Evolutionary conservation across 1,140 invertebrate species (phyloP), one percentile per base, ranked within the genome.

Genomic region (Aphelenchoides fujianensis): DNA sequence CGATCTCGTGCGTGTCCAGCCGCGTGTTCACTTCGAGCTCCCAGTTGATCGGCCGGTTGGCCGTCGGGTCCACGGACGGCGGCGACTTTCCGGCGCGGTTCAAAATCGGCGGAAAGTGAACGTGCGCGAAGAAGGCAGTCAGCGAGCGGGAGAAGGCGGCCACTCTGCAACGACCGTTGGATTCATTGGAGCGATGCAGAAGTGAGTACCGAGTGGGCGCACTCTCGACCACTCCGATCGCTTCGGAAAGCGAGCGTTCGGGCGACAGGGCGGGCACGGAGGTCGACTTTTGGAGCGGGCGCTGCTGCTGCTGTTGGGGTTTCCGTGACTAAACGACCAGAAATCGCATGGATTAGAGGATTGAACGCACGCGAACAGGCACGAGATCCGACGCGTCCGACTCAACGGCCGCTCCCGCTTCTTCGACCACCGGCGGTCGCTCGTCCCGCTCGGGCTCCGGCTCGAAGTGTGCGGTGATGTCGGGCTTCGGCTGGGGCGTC

Each of bases 1-100:
- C 52, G 30, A 76, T 32, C 59, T 76, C 73, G 30, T 76, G 78
- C 1, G 74, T 76, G 30, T 68, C 74, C 59, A 73, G 34, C 19
- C 72, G 52, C 37, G 19, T 66, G 23, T 48, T 74, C 16, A 35
- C 16, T 31, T 73, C 71, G 16, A 70, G 19, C 36, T 36, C 35
- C 37, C 16, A 31, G 68, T 74, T 73, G 31, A 57, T 57, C 27
- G 31, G 35, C 19, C 62, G 74, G 5, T 30, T 77, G 2, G 30
- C n/a, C 12, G 19, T 30, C 12, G 59, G 1, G 27, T 71, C 52
- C 5, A 73, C 19, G 37, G 36, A 5, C 28, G 32, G 12, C 3
- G 59, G 35, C 31, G 31, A 1, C 64, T 7, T n/a, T 1, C 71
- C 57, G 30, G 34, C 5, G 1, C 64, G 52, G 73, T 74, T 35